Evolutionary conservation across 2,797 vertebrate genomes (phyloP), one percentile per base, ranked within the genome.

Genomic region (Nyctibius grandis): DNA sequence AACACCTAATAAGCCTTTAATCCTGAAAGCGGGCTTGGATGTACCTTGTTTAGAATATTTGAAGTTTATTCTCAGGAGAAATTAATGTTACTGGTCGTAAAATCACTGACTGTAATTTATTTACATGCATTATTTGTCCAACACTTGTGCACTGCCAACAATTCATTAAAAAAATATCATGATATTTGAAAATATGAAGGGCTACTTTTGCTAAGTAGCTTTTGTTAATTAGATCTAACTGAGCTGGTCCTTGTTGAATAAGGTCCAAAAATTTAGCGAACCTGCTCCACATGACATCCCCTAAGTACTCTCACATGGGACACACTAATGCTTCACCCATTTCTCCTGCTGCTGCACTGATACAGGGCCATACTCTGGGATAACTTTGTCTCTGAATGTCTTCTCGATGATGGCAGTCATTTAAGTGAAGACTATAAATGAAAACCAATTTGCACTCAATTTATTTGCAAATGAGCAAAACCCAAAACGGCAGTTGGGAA

Each of bases 401-500:
- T 63, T 56, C 56, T 68, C 9, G 2, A 23, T 14, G 22, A 53
- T 29, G 21, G 15, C 21, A 56, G 5, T 33, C 31, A 59, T 44
- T 59, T 81, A 51, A 88, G 23, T 11, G 26, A 85, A 76, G 36
- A 21, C 7, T 63, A 5, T 10, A 64, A 69, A 6, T 56, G 26
- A 68, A 61, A 88, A 44, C 4, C 4, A 69, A 26, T 33, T 88
- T 78, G 4, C 8, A 34, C 11, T 73, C 38, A 11, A 25, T 76
- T 84, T 67, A 45, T 44, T 63, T 67, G 13, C 21, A 84, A 69
- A 31, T 17, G 11, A 75, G 75, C 14, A 38, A 38, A 67, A 34
- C 0, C 0, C 3, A 31, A n/a, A 60, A 15, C 1, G 28, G 3
- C 12, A 56, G 8, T 6, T 72, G 6, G 26, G 21, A 2, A 1